Evolutionary conservation across 2,888 invertebrate species (phyloP), one percentile per base, ranked within the genome.

Genomic region (Alloplasta piceator): DNA sequence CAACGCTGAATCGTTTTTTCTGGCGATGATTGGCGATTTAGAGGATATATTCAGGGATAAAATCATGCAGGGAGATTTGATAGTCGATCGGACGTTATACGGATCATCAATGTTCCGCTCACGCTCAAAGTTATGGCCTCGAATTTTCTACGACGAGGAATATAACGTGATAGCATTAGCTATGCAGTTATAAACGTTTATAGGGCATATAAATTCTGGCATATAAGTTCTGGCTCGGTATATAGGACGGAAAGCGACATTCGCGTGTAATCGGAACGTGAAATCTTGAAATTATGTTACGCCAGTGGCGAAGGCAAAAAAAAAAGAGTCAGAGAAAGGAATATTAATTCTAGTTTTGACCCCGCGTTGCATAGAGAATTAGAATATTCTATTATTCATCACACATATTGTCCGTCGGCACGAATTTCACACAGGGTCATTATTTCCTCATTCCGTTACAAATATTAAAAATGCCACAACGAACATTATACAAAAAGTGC

Each of bases 301-400:
- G 26, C 50, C 46, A 46, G 26, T 26, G 3, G 43, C 14, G 41
- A n/a, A 52, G 10, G 39, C 9, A 26, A 26, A 26, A n/a, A n/a
- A 41, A 39, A 36, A 26, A 48, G 55, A 50, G 61, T n/a, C 46
- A 16, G 10, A 50, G 61, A 36, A 46, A 39, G 63, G 43, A 6
- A 52, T 52, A 52, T 67, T 66, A 64, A 72, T 64, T 48, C 64
- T 55, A 43, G 52, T 36, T 67, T 58, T 75, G 66, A 75, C 70
- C 75, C 66, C 7, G 52, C 6, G 48, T 56, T 60, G 68, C 76
- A 68, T 55, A 61, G 16, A 10, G 43, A 52, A 70, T 74, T 74
- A 66, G 4, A 79, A 79, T 79, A 79, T 70, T 75, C 60, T 56
- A 79, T 70, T 75, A 75, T 75, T 75, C 79, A 60, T 74, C 74